phyloP scores from a whole-genome alignment of 92 coral and sea anemone genomes.

The Nematostella vectensis region DNA sequence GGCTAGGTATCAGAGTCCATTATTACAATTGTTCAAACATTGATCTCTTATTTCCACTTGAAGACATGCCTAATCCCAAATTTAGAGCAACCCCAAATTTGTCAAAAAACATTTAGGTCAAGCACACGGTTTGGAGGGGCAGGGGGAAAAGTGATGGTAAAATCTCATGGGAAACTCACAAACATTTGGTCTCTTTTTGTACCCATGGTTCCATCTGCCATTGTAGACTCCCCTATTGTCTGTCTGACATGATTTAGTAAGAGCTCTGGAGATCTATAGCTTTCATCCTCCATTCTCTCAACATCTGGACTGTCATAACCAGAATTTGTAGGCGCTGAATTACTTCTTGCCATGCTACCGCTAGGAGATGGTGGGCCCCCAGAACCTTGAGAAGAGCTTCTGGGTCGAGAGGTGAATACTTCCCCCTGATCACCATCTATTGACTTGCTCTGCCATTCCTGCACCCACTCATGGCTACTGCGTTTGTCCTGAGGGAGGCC shows the following conservation, averaged over 20 bases:
- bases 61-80: no score
- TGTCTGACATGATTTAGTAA: conserved; percentile 34
- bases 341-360: conserved; percentile 51
- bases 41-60: no score
- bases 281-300: conserved; percentile 77
- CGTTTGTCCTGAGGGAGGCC: conserved; percentile 68
- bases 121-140: no score
- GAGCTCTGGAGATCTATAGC: conserved; percentile 29
- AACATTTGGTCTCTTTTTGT: conserved; percentile 24
- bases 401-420: conserved; percentile 37
- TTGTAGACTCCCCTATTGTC: conserved; percentile 65
- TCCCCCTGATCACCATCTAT: conserved; percentile 34
- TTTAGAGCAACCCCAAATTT: no score
- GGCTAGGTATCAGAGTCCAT: no score
- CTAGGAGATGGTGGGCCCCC: conserved; percentile 46
- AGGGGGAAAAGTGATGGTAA: no score
- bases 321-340: conserved; percentile 45
- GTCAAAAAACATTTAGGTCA: no score
- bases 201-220: conserved; percentile 36
- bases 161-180: conserved; percentile 60
- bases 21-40: no score
- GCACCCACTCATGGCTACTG: conserved; percentile 79
- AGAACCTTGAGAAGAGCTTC: conserved; percentile 57
- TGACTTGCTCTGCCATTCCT: conserved; percentile 78
- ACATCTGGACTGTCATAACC: conserved; percentile 38